phyloP scores from a whole-genome alignment of 2,797 vertebrate genomes.

The Sebastes wilsoni region DNA sequence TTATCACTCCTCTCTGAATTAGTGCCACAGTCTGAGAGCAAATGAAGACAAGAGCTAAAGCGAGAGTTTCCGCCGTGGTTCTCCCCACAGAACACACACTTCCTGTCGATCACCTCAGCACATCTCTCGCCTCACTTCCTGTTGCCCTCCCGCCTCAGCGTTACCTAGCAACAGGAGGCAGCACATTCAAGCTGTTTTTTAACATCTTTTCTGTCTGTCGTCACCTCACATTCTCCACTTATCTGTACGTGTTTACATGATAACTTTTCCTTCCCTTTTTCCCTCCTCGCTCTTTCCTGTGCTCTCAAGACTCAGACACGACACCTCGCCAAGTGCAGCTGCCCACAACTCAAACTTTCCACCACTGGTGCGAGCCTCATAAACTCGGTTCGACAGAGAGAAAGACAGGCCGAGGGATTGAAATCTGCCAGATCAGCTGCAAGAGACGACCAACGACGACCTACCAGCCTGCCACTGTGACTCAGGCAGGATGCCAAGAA shows the following conservation, averaged over 20 bases:
- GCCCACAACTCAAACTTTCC: conserved; percentile 72
- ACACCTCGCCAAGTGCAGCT: conserved; percentile 29
- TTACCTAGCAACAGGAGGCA: conserved; percentile 81
- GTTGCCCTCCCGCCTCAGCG: conserved; percentile 60
- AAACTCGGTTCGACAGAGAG: background rate
- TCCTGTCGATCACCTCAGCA: conserved; percentile 80
- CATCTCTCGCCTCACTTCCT: conserved; percentile 79
- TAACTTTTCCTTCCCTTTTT: background rate
- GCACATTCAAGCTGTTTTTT: conserved; percentile 39
- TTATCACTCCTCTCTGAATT: background rate
- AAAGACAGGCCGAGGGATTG: background rate
- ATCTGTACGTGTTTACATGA: background rate
- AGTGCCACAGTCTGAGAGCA: conserved; percentile 4
- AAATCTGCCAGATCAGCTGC: conserved; percentile 49
- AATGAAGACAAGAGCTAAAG: conserved; percentile 24
- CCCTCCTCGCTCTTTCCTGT: background rate
- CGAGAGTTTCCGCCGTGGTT: conserved; percentile 60
- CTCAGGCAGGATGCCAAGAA: conserved; percentile 42
- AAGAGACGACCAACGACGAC: background rate
- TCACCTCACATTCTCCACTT: background rate
- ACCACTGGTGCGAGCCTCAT: conserved; percentile 31
- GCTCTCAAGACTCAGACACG: conserved; percentile 3
- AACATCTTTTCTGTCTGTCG: background rate
- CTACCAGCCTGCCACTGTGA: conserved; percentile 28
- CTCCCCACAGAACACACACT: conserved; percentile 73